Conservation (phyloP, 1,140 invertebrate genomes). For the Ostrea denselamellosa region DNA sequence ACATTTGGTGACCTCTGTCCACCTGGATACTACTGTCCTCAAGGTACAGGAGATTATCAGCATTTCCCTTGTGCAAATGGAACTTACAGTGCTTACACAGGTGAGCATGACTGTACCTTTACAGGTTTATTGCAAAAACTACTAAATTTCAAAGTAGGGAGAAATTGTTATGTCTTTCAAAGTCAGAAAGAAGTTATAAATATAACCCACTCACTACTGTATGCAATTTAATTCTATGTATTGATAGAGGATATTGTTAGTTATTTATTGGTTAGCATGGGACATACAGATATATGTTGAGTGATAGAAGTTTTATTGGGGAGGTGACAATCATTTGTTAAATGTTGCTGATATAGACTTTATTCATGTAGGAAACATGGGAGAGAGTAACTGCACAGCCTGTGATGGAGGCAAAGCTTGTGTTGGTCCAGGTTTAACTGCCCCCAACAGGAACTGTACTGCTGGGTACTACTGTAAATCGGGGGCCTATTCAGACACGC, state of each 20-base stretch:
- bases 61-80: constrained; percentile 73
- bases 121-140: too few relatives aligned
- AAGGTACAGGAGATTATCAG: constrained; percentile 67
- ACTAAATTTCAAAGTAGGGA: too few relatives aligned
- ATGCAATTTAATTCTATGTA: too few relatives aligned
- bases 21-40: constrained; percentile 74
- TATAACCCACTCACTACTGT: too few relatives aligned
- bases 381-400: constrained; percentile 65
- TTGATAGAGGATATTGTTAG: too few relatives aligned
- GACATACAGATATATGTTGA: too few relatives aligned
- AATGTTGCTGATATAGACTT: neutral
- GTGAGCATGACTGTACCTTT: constrained; percentile 33
- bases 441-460: constrained; percentile 72
- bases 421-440: constrained; percentile 67
- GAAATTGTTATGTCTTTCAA: too few relatives aligned
- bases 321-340: neutral
- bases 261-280: too few relatives aligned
- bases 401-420: constrained; percentile 74
- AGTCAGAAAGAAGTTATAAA: too few relatives aligned
- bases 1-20: constrained; percentile 73
- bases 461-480: constrained; percentile 73
- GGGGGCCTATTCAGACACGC: constrained; percentile 69
- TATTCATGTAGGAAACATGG: constrained; percentile 39
- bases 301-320: neutral
- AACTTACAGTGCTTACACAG: constrained; percentile 72